Percentiles rank a stretch among this genome's conserved stretches.
Evolutionary conservation across 1,140 invertebrate genomes (phyloP).

Genomic region (Lepidurus arcticus): DNA sequence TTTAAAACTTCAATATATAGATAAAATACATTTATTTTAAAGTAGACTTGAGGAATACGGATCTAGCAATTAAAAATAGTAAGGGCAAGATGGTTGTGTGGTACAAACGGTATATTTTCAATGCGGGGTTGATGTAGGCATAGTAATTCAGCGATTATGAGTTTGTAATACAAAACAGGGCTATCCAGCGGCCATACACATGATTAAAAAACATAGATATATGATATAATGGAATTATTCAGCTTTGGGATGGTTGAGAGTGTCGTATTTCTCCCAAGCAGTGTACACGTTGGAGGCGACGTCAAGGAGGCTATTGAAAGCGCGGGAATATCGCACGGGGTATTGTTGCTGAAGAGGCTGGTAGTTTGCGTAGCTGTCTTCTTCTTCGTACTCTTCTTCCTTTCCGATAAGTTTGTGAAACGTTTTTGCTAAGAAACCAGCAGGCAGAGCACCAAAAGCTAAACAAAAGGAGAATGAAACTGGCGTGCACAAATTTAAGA

Average conservation of each 20-base stretch:
- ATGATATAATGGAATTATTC: not conserved
- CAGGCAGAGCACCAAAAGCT: constrained; percentile 12
- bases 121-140: too few species aligned
- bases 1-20: too few species aligned
- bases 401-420: not conserved
- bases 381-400: not conserved
- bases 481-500: not conserved
- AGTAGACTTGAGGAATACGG: too few species aligned
- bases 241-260: not conserved
- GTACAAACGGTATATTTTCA: too few species aligned
- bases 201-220: too few species aligned
- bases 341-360: not conserved
- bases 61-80: too few species aligned
- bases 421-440: not conserved
- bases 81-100: too few species aligned
- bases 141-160: too few species aligned
- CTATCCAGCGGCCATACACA: too few species aligned
- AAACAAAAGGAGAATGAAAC: not conserved
- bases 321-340: not conserved
- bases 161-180: too few species aligned
- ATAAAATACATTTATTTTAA: too few species aligned
- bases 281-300: not conserved
- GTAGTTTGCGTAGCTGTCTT: not conserved
- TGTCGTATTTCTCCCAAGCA: constrained; percentile 13
- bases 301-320: not conserved